A percentile compares a stretch with the other conserved stretches of the same genome.
Conservation (phyloP, 2,888 invertebrate species). For the Caenorhabditis afra region DNA sequence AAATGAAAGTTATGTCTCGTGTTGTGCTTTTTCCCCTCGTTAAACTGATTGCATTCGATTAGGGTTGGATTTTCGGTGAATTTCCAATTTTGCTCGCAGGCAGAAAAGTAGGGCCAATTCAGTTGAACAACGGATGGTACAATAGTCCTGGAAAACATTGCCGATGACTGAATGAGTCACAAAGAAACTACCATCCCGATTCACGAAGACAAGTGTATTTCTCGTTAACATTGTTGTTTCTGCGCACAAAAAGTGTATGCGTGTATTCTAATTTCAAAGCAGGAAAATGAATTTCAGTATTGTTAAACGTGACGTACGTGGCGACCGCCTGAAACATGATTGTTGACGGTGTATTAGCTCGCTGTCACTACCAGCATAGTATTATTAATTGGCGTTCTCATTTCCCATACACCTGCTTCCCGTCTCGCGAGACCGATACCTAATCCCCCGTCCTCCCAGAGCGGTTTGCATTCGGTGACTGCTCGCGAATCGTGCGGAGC, state of each 20-base stretch:
- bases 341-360: background rate
- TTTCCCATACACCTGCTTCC: slow-evolving; percentile 76
- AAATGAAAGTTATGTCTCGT: slow-evolving; percentile 42
- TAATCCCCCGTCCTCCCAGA: slow-evolving; percentile 75
- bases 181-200: slow-evolving; percentile 39
- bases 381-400: slow-evolving; percentile 62
- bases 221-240: slow-evolving; percentile 28
- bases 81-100: slow-evolving; percentile 63
- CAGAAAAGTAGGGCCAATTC: slow-evolving; percentile 63
- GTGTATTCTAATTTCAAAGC: slow-evolving; percentile 57
- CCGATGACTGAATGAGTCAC: background rate
- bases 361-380: slow-evolving; percentile 50
- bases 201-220: slow-evolving; percentile 38
- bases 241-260: slow-evolving; percentile 37
- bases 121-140: slow-evolving; percentile 50
- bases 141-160: slow-evolving; percentile 65
- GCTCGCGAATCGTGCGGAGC: slow-evolving; percentile 39
- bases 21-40: slow-evolving; percentile 12
- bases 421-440: slow-evolving; percentile 66
- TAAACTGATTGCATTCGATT: slow-evolving; percentile 56
- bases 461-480: slow-evolving; percentile 73
- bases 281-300: slow-evolving; percentile 51
- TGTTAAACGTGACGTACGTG: slow-evolving; percentile 69
- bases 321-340: slow-evolving; percentile 63
- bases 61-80: slow-evolving; percentile 49